Evolutionary conservation across 2,113 vertebrate genomes (phyloP).

Genomic region (Otocyon megalotis): DNA sequence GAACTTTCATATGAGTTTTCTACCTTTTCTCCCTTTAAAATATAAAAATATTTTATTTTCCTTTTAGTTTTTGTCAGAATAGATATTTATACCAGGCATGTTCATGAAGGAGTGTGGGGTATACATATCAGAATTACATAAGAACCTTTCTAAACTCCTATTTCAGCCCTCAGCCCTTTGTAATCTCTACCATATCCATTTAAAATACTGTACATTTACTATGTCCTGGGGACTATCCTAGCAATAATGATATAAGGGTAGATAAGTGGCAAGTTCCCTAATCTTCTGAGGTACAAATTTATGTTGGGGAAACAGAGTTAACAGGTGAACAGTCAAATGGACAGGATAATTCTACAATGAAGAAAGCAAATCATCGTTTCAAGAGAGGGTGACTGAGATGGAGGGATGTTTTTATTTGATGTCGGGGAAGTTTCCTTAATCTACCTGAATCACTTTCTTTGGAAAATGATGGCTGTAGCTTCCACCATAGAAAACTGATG

Average conservation of each 20-base stretch:
- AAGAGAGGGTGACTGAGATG: background rate
- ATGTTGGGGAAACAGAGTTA: background rate
- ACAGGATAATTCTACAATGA: background rate
- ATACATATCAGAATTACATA: background rate
- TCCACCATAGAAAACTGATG: background rate
- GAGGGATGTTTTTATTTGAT: background rate
- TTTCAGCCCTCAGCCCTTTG: background rate
- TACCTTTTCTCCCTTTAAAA: background rate
- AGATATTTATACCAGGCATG: background rate
- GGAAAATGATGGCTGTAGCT: background rate
- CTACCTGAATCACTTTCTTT: background rate
- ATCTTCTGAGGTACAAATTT: background rate
- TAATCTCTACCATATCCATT: background rate
- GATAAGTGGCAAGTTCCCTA: background rate
- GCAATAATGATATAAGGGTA: background rate
- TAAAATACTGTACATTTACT: background rate
- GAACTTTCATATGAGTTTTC: slow-evolving; percentile 46
- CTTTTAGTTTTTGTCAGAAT: background rate
- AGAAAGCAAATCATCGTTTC: background rate
- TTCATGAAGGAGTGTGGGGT: background rate
- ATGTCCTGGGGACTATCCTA: background rate
- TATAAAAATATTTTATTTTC: slow-evolving; percentile 4
- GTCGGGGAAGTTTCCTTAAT: background rate
- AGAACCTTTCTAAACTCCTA: background rate
- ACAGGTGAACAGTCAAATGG: background rate